Evolutionary conservation across 2,797 vertebrate species (phyloP).

Genomic region (Alectoris magna): DNA sequence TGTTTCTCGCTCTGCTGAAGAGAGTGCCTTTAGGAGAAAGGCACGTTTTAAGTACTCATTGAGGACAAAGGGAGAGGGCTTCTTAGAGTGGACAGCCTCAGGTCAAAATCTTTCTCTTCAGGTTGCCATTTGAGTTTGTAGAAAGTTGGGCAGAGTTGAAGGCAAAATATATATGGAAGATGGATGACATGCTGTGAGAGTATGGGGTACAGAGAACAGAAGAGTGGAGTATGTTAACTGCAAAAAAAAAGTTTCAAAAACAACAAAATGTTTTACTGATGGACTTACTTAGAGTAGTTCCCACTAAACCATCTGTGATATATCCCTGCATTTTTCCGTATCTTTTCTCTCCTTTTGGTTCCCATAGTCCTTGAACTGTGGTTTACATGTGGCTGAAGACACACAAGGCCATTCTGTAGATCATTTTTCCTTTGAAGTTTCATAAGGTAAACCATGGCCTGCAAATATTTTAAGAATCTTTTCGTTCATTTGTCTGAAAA

Average conservation of each 20-base stretch:
- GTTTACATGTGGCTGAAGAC: not conserved
- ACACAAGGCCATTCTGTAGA: not conserved
- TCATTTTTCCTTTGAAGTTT: not conserved
- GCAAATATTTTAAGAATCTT: constrained; percentile 11
- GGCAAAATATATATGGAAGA: not conserved
- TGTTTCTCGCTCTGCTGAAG: not conserved
- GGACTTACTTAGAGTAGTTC: not conserved
- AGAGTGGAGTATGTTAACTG: not conserved
- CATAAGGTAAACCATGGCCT: not conserved
- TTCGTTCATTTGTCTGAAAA: not conserved
- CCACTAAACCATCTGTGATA: not conserved
- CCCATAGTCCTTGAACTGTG: not conserved
- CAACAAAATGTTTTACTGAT: not conserved
- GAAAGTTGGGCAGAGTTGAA: not conserved
- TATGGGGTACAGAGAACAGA: not conserved
- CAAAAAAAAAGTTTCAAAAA: not conserved
- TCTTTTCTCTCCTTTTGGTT: not conserved
- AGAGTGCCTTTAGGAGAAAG: not conserved
- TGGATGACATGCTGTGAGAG: not conserved
- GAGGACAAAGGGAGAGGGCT: not conserved
- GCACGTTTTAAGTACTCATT: not conserved
- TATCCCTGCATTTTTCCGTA: not conserved
- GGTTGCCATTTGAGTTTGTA: not conserved
- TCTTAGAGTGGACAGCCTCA: not conserved
- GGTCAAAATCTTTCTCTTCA: not conserved